Conservation (phyloP, 2,888 invertebrate species). For the Pyrrhosoma nymphula region DNA sequence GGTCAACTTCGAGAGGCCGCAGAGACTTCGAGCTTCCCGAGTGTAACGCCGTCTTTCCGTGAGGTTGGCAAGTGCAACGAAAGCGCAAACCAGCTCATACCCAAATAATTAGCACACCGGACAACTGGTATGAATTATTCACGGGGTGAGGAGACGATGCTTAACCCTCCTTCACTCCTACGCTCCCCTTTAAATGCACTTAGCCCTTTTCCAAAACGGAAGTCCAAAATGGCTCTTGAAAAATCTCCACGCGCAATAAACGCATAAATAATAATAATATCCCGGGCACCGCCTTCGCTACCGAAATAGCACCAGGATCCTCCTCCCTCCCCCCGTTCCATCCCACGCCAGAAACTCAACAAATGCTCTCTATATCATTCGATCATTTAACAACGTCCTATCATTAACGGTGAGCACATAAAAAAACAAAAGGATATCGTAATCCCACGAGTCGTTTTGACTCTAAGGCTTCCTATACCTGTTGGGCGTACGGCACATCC, state of each 20-base stretch:
- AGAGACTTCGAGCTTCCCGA: not conserved
- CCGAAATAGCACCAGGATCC: conserved; percentile 1
- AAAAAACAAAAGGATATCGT: conserved; percentile 3
- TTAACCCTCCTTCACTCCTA: not conserved
- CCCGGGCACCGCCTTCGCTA: conserved; percentile 1
- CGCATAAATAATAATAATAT: conserved; percentile 24
- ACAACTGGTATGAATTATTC: not conserved
- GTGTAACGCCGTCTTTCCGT: not conserved
- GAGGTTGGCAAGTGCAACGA: not conserved
- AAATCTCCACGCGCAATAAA: conserved; percentile 27
- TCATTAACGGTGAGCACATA: conserved; percentile 8
- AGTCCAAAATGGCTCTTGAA: not conserved
- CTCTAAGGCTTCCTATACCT: not conserved
- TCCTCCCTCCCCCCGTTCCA: not conserved
- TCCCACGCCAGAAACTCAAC: conserved; percentile 21
- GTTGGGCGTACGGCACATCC: conserved; percentile 31
- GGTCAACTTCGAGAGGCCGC: not conserved
- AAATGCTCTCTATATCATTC: conserved; percentile 22
- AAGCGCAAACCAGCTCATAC: conserved; percentile 17
- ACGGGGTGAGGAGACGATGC: not conserved
- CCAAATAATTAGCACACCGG: not conserved
- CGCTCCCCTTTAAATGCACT: not conserved
- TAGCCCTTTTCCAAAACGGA: not conserved
- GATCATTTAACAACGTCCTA: conserved; percentile 28
- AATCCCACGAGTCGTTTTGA: not conserved